Evolutionary conservation across 2,888 invertebrate species (phyloP).

Genomic region (Trissoscelio sp.): DNA sequence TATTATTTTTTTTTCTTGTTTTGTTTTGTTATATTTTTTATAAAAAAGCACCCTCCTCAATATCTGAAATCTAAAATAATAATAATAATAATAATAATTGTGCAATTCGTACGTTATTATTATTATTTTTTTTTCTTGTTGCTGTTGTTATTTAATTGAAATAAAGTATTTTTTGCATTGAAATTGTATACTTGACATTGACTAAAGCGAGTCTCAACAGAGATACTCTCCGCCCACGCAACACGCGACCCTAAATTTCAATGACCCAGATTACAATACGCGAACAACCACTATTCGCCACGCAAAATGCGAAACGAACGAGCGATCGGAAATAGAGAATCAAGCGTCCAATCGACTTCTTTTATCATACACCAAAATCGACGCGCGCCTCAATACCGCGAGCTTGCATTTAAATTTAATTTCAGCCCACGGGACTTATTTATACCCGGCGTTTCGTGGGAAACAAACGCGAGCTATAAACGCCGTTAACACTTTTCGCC

Average conservation of each 20-base stretch:
- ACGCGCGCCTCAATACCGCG: not conserved
- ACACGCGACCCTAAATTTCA: constrained; percentile 60
- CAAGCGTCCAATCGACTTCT: constrained; percentile 13
- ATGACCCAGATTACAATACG: constrained; percentile 59
- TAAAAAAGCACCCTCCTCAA: no score
- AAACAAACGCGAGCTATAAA: constrained; percentile 5
- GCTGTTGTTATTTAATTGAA: no score
- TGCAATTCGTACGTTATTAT: no score
- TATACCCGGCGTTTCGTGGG: constrained; percentile 13
- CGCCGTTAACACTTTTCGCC: constrained; percentile 14
- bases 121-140: no score
- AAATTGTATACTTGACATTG: constrained; percentile 65
- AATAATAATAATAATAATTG: no score
- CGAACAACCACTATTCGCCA: constrained; percentile 31
- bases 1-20: no score
- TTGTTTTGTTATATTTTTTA: no score
- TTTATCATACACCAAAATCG: constrained; percentile 24
- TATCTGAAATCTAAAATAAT: no score
- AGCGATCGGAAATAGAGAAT: constrained; percentile 32
- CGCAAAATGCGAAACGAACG: constrained; percentile 13
- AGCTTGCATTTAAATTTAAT: constrained; percentile 26
- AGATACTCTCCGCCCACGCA: constrained; percentile 56
- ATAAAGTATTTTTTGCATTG: constrained; percentile 10
- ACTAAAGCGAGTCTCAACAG: constrained; percentile 33
- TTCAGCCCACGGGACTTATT: constrained; percentile 38